These are phyloP conservation scores for Parthenolecanium corni DNA, from an alignment of 2,888 invertebrate species.

Conservation along the genomic window DNA sequence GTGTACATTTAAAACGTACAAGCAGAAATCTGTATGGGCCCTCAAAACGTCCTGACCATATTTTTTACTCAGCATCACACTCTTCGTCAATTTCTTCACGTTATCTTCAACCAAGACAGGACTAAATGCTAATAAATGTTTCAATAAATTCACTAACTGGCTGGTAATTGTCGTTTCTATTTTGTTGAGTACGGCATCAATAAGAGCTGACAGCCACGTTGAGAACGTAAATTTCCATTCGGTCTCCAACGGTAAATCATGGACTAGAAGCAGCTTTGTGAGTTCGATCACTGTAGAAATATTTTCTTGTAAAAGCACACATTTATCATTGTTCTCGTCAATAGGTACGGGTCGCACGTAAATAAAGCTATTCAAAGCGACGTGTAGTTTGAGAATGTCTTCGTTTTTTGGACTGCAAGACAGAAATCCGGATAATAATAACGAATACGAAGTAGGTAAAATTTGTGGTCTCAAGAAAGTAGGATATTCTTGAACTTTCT, in stretches of 20 bases:
- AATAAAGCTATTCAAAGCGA: slow-evolving; percentile 13
- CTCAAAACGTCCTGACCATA: background rate
- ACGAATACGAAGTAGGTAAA: background rate
- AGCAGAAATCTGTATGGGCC: slow-evolving; percentile 1
- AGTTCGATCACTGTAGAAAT: background rate
- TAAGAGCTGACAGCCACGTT: slow-evolving; percentile 2
- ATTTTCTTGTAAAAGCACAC: background rate
- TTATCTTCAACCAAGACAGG: slow-evolving; percentile 1
- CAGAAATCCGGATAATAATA: slow-evolving; percentile 3
- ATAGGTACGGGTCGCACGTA: background rate
- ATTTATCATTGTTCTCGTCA: background rate
- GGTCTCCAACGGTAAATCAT: slow-evolving; percentile 4
- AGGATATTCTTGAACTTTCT: background rate
- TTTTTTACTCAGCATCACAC: slow-evolving; percentile 14
- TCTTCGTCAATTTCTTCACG: slow-evolving; percentile 3
- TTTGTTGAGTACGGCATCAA: slow-evolving; percentile 1
- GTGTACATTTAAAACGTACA: slow-evolving; percentile 13
- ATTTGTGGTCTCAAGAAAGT: background rate
- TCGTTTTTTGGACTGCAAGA: background rate
- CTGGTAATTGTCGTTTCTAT: background rate
- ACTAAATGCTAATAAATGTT: slow-evolving; percentile 4
- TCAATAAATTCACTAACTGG: background rate
- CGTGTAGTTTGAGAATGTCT: slow-evolving; percentile 2
- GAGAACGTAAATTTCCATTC: background rate
- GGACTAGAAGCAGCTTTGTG: background rate